Evolutionary conservation across 2,113 vertebrate genomes (phyloP).

Genomic region (Paradoxurus hermaphroditus): DNA sequence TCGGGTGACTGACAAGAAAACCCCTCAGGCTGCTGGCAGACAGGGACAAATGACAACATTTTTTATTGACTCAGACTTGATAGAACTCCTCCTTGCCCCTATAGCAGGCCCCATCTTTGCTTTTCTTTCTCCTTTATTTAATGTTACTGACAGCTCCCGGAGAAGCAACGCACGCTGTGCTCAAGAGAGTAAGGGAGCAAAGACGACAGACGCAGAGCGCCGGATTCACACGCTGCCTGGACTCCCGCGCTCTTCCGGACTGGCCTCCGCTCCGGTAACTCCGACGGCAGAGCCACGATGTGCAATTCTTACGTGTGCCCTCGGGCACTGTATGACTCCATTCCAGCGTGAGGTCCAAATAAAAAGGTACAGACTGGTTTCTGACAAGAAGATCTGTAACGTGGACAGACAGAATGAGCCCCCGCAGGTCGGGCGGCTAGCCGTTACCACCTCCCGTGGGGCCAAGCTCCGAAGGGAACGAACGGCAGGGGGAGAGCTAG

Average conservation of each 20-base stretch:
- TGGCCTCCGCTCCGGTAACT: background rate
- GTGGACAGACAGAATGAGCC: background rate
- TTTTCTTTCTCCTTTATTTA: background rate
- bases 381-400: background rate
- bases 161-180: background rate
- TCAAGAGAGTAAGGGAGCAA: background rate
- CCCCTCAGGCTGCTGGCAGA: background rate
- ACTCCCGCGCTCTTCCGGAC: too few relatives aligned
- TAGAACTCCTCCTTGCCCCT: background rate
- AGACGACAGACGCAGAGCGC: background rate
- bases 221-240: fast-evolving
- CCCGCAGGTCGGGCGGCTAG: background rate
- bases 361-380: background rate
- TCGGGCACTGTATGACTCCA: background rate
- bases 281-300: background rate
- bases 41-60: background rate
- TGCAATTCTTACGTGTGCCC: background rate
- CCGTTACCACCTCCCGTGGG: background rate
- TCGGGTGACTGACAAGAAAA: background rate
- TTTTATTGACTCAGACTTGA: background rate
- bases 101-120: background rate
- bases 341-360: background rate
- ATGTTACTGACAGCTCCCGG: background rate
- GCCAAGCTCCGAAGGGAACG: background rate
- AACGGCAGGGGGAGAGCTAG: background rate